Evolutionary conservation across 2,797 vertebrate genomes (phyloP), one percentile per base, ranked within the genome.

Genomic region (Peromyscus melanophrys): DNA sequence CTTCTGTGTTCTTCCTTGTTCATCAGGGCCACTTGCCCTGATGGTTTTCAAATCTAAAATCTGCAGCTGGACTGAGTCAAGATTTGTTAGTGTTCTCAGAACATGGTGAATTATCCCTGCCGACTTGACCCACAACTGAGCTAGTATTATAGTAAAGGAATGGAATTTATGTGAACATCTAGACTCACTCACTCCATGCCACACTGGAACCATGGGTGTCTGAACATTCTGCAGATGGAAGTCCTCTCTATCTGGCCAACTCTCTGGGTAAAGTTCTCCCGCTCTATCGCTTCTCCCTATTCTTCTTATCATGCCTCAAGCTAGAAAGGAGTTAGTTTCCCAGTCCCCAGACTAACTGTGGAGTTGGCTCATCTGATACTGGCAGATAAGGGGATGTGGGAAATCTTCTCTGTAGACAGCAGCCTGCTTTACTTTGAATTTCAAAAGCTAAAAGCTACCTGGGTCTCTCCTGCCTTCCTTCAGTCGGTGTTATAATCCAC

Each of bases 351-450:
- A 37, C 65, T 78, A 73, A 52, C n/a, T 27, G 23, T 43, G 67
- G 31, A 73, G 71, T 37, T 89, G 59, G 52, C 84, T 92, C 55
- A 94, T 93, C 92, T 97, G 95, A 93, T 76, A n/a, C 49, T 0
- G 0, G 80, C 27, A 97, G 93, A 95, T 81, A 95, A 95, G 63
- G 82, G 87, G 84, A 95, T 96, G 96, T 77, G 94, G 90, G 37
- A 97, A 98, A 96, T 87, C 92, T 90, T 71, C 65, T 97, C 94
- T 90, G 52, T 37, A 81, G 76, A 96, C 75, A 82, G 76, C 71
- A 96, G 55, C 43, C 75, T 85, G 87, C 83, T 82, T 90, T 85
- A 84, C 65, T 94, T 81, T 96, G 95, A 95, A 93, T 97, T 97
- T 94, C 76, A 94, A 96, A 97, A 97, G 49, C 84, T 81, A 76